Evolutionary conservation across 2,888 invertebrate genomes (phyloP), one percentile per base, ranked within the genome.

Genomic region (Thelaira solivaga): DNA sequence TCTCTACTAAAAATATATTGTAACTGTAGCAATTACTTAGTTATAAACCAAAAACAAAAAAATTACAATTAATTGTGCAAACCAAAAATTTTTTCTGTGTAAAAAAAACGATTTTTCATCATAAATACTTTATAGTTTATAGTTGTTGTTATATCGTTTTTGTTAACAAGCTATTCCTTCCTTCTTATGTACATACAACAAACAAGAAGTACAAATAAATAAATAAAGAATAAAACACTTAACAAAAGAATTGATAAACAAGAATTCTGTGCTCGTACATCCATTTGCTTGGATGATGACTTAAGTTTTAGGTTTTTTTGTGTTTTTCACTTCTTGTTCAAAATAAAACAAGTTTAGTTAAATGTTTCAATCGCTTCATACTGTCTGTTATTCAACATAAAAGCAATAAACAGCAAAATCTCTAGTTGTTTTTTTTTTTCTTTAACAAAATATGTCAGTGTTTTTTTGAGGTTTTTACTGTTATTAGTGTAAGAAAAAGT

Each of bases 1-100:
- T 72, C 62, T 72, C 51, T 71, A 64, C 45, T 64, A 55, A 69
- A n/a, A 39, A 39, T 51, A 64, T 72, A 64, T 41, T 71, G 53
- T 72, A 64, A 51, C 22, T 51, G 59, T 61, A 69, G 69, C 59
- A 49, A 69, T 29, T 59, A 69, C 36, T n/a, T n/a, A n/a, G n/a
- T n/a, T n/a, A n/a, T n/a, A n/a, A n/a, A n/a, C n/a, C n/a, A 11
- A 41, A 61, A 22, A 16, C 24, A 57, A 41, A 51, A 69, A 69
- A 41, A n/a, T n/a, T n/a, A 26, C 39, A 69, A 57, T 26, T 51
- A 59, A 41, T 8, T 69, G 69, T 59, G 18, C 8, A 49, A 47
- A 36, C 29, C 24, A 68, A 69, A 57, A 29, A 13, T 59, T n/a
- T n/a, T n/a, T 20, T 41, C 4, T 57, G 24, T 59, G 57, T 47